Evolutionary conservation across 2,113 vertebrate species (phyloP).

Genomic region (Lophochroa leadbeateri): DNA sequence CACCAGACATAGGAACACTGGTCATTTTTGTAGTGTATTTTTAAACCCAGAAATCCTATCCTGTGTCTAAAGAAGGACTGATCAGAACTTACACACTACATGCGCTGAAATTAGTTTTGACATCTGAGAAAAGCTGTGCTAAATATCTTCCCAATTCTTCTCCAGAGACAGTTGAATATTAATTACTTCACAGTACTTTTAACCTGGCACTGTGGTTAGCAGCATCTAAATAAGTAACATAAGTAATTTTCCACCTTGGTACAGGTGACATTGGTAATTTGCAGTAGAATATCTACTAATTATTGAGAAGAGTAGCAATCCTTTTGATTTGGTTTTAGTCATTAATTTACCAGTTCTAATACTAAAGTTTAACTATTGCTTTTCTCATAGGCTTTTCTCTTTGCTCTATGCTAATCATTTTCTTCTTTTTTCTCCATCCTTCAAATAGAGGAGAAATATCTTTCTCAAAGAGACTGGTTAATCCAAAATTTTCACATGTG

Average conservation of each 20-base stretch:
- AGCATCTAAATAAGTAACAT: background rate
- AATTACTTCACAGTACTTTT: background rate
- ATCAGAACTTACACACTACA: background rate
- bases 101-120: background rate
- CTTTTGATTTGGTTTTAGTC: background rate
- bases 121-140: background rate
- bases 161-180: background rate
- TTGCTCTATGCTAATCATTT: background rate
- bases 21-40: background rate
- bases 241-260: background rate
- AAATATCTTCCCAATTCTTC: background rate
- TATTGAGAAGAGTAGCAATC: background rate
- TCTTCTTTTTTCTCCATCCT: background rate
- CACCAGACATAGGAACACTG: fast-evolving
- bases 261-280: background rate
- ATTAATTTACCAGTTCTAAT: background rate
- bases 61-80: background rate
- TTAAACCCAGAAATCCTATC: background rate
- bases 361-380: background rate
- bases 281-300: background rate
- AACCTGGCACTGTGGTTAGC: background rate
- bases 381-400: background rate
- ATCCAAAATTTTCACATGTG: background rate
- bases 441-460: background rate
- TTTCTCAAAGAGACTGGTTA: background rate